Conservation (phyloP, 2,797 vertebrate species). For the Phalloptychus januarius region DNA sequence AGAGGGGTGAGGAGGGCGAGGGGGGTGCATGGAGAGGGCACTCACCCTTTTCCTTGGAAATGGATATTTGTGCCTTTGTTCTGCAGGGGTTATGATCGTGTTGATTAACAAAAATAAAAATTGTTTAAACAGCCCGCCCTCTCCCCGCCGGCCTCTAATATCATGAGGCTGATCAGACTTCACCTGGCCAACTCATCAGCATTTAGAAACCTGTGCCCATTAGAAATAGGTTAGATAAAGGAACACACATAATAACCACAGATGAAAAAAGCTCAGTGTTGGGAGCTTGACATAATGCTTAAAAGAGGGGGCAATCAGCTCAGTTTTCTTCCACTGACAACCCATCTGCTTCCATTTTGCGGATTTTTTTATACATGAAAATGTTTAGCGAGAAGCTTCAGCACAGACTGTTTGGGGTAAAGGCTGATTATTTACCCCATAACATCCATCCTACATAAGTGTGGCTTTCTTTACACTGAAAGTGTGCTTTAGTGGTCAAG, state of each 20-base stretch:
- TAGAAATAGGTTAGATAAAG: slow-evolving; percentile 39
- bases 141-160: slow-evolving; percentile 40
- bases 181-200: slow-evolving; percentile 56
- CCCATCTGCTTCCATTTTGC: background rate
- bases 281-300: slow-evolving; percentile 6
- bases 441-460: too few relatives aligned
- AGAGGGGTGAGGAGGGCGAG: slow-evolving; percentile 61
- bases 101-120: slow-evolving; percentile 64
- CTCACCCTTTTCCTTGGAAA: slow-evolving; percentile 81
- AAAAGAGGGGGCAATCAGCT: slow-evolving; percentile 1
- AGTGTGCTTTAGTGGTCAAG: background rate
- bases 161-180: slow-evolving; percentile 20
- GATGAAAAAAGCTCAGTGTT: slow-evolving; percentile 9
- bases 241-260: slow-evolving; percentile 30
- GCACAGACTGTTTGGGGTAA: background rate
- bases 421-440: background rate
- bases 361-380: background rate
- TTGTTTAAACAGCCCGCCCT: slow-evolving; percentile 62
- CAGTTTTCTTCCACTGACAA: background rate
- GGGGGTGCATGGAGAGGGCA: slow-evolving; percentile 72
- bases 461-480: background rate
- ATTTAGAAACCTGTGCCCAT: slow-evolving; percentile 38
- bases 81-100: slow-evolving; percentile 72
- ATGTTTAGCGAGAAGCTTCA: background rate
- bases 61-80: slow-evolving; percentile 83